Evolutionary conservation across 2,797 vertebrate genomes (phyloP).

Genomic region (Balearica regulorum): DNA sequence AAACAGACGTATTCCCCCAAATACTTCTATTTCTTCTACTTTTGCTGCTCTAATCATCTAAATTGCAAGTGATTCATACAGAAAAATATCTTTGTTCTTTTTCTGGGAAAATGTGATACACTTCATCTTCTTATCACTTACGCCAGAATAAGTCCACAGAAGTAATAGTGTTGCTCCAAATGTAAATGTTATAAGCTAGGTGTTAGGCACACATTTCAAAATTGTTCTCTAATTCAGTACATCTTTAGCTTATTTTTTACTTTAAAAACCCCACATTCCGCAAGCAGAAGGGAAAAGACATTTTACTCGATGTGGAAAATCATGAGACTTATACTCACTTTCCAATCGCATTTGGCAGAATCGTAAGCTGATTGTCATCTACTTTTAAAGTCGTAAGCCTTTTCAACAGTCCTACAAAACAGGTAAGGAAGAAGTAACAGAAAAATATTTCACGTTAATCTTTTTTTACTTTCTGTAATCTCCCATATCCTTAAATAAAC

Average conservation of each 20-base stretch:
- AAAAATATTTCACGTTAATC: not conserved
- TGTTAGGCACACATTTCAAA: not conserved
- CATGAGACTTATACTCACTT: conserved; percentile 82
- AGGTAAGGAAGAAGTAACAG: not conserved
- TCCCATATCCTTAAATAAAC: not conserved
- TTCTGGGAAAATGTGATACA: not conserved
- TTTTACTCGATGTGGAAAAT: not conserved
- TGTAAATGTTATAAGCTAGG: not conserved
- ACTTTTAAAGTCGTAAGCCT: conserved; percentile 97
- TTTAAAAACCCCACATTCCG: not conserved
- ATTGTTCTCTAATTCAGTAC: not conserved
- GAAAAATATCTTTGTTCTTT: not conserved
- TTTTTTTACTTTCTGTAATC: not conserved
- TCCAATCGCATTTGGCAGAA: conserved; percentile 94
- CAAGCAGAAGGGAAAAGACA: not conserved
- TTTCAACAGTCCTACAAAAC: conserved; percentile 88
- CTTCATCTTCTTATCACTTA: not conserved
- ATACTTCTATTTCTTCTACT: not conserved
- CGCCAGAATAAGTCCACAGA: not conserved
- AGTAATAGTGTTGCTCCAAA: not conserved
- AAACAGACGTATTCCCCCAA: not conserved
- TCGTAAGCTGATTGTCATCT: conserved; percentile 98
- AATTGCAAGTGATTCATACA: not conserved
- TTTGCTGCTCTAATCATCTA: not conserved
- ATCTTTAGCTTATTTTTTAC: not conserved